phyloP scores from a whole-genome alignment of 2,888 invertebrate genomes.

The Chrysina gloriosa region DNA sequence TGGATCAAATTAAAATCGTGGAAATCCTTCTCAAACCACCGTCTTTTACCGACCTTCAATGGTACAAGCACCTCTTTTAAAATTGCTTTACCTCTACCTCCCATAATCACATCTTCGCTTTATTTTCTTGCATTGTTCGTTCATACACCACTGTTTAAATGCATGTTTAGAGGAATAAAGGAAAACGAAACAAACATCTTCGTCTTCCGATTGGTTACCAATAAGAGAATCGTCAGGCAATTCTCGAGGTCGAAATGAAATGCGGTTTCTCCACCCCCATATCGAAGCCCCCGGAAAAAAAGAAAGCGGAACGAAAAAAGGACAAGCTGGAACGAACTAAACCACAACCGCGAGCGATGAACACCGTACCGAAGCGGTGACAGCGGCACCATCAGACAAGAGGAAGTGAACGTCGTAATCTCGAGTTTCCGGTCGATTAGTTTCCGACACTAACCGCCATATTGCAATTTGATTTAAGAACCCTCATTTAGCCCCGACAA shows the following conservation, averaged over 20 bases:
- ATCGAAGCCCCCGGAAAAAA: background rate
- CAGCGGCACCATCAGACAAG: constrained; percentile 34
- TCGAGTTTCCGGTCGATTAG: constrained; percentile 66
- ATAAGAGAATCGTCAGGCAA: background rate
- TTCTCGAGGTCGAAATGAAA: background rate
- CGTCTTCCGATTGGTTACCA: too few relatives aligned
- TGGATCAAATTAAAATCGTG: too few relatives aligned
- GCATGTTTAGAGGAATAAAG: too few relatives aligned
- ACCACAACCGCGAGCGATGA: background rate
- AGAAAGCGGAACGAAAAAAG: background rate
- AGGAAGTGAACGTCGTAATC: constrained; percentile 60
- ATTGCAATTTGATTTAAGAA: constrained; percentile 67
- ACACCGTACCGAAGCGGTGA: background rate
- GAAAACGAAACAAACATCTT: too few relatives aligned
- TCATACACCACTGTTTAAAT: too few relatives aligned
- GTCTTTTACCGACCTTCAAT: too few relatives aligned
- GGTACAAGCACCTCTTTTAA: too few relatives aligned
- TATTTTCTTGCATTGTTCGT: too few relatives aligned
- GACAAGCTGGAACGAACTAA: background rate
- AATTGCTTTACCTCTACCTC: too few relatives aligned
- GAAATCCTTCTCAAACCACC: too few relatives aligned
- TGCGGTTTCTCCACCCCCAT: too few relatives aligned
- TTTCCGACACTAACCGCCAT: constrained; percentile 64
- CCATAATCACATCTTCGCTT: too few relatives aligned
- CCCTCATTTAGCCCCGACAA: constrained; percentile 65